These are phyloP conservation scores for Phoeniculus purpureus DNA, from an alignment of 2,797 vertebrate genomes.

Conservation along the genomic window DNA sequence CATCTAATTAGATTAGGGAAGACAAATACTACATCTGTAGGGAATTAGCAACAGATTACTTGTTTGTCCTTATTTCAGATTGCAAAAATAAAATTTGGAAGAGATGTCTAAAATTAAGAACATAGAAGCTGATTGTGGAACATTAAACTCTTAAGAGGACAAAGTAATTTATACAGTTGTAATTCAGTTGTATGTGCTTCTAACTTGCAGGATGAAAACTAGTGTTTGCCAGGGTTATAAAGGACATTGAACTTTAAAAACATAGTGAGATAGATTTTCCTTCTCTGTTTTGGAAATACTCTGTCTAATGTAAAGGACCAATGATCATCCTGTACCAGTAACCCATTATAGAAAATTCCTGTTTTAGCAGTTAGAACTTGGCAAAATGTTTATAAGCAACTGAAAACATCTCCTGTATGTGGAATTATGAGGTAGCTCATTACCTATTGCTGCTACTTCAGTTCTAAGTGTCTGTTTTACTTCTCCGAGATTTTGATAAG, in stretches of 20 bases:
- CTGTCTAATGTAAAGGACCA: background rate
- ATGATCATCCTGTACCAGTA: background rate
- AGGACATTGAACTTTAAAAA: background rate
- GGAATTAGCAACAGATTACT: slow-evolving; percentile 29
- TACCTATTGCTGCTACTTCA: background rate
- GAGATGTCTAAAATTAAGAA: slow-evolving; percentile 41
- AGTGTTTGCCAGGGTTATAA: background rate
- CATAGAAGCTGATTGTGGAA: background rate
- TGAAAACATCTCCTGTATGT: background rate
- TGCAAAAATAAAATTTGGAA: slow-evolving; percentile 30
- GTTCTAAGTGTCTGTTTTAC: background rate
- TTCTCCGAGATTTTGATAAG: background rate
- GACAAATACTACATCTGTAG: slow-evolving; percentile 18
- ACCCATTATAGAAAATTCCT: background rate
- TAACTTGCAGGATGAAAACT: background rate
- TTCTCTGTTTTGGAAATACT: background rate
- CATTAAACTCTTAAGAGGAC: background rate
- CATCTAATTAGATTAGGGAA: background rate
- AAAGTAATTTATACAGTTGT: background rate
- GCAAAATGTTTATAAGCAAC: background rate
- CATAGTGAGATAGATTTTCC: background rate
- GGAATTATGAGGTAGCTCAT: background rate
- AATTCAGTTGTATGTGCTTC: background rate
- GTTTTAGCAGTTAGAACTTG: background rate
- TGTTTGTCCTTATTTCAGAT: background rate